Percentiles rank a stretch among this genome's conserved stretches.
Evolutionary conservation across 1,140 invertebrate genomes (phyloP).

Genomic region (Cyphomyrmex costatus): DNA sequence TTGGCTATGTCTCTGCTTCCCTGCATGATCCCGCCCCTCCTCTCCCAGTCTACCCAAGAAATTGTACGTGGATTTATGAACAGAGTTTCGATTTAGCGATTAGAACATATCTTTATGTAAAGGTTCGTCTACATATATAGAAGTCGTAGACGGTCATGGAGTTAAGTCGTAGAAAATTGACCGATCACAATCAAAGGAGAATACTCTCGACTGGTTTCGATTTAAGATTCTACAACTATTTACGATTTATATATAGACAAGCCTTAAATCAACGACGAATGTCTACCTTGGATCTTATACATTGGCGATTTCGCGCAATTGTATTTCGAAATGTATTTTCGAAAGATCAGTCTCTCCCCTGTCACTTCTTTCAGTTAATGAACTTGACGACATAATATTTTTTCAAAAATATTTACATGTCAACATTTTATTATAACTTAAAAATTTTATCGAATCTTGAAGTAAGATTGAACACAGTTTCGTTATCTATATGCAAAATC

Average conservation of each 20-base stretch:
- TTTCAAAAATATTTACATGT: neutral
- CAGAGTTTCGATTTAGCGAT: slow-evolving; percentile 29
- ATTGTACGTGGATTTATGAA: slow-evolving; percentile 41
- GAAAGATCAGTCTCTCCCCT: neutral
- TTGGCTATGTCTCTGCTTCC: slow-evolving; percentile 38
- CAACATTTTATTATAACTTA: neutral
- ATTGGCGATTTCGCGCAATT: slow-evolving; percentile 3
- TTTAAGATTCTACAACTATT: too few relatives aligned
- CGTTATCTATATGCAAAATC: neutral
- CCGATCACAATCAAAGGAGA: too few relatives aligned
- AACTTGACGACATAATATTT: neutral
- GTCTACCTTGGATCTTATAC: slow-evolving; percentile 27
- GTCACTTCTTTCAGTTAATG: neutral
- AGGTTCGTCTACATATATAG: too few relatives aligned
- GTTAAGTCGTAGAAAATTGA: too few relatives aligned
- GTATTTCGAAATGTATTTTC: neutral
- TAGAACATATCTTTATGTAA: slow-evolving; percentile 14
- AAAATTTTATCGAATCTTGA: neutral
- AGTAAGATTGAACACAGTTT: neutral
- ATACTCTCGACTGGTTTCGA: too few relatives aligned
- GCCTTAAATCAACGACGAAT: slow-evolving; percentile 36
- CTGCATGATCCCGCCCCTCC: slow-evolving; percentile 43
- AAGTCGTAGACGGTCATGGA: too few relatives aligned
- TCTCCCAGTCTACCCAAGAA: slow-evolving; percentile 32
- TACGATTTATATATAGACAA: too few relatives aligned